Evolutionary conservation across 1,140 invertebrate genomes (phyloP).

Genomic region (Maconellicoccus hirsutus): DNA sequence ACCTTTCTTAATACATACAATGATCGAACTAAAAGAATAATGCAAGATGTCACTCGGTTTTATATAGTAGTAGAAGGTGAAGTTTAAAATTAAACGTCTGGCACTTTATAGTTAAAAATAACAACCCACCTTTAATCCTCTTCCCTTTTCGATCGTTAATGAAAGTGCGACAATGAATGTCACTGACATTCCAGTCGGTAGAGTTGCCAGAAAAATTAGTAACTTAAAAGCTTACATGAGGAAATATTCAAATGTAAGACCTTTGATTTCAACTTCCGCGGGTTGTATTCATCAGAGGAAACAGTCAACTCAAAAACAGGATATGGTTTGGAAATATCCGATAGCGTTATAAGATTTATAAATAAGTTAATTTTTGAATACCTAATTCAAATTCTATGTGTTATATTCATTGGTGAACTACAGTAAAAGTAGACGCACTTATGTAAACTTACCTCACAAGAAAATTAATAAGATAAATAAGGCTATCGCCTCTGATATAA

Average conservation of each 20-base stretch:
- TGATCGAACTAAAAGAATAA: background rate
- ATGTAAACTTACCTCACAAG: too few relatives aligned
- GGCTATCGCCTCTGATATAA: too few relatives aligned
- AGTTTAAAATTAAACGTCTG: slow-evolving; percentile 4
- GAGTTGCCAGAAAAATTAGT: background rate
- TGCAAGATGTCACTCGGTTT: background rate
- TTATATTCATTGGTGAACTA: too few relatives aligned
- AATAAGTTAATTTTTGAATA: too few relatives aligned
- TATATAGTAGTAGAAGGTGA: background rate
- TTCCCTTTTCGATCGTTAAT: background rate
- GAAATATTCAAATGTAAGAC: background rate
- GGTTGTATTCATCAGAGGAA: background rate
- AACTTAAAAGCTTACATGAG: background rate
- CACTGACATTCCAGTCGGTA: background rate
- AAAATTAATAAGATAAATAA: too few relatives aligned
- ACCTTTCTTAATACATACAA: background rate
- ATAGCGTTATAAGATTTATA: background rate
- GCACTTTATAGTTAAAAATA: background rate
- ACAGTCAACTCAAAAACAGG: background rate
- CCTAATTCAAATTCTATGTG: too few relatives aligned
- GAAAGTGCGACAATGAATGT: background rate
- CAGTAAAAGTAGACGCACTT: too few relatives aligned
- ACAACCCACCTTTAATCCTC: background rate
- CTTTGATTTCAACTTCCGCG: background rate
- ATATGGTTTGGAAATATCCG: background rate